Evolutionary conservation across 2,888 invertebrate species (phyloP).

Genomic region (Altica lythri): DNA sequence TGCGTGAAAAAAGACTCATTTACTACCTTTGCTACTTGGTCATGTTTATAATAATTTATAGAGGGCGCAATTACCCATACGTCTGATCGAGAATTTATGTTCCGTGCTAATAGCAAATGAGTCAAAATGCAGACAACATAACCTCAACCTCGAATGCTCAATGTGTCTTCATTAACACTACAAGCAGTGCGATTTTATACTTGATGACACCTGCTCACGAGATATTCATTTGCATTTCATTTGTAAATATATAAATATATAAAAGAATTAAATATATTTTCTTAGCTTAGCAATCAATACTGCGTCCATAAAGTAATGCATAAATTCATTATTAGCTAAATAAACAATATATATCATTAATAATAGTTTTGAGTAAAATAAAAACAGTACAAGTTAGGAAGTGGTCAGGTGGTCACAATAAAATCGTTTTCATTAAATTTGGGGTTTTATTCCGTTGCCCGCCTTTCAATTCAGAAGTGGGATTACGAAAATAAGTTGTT

Average conservation of each 20-base stretch:
- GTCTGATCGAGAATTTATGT: too few species aligned
- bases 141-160: conserved; percentile 38
- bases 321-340: too few species aligned
- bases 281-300: neutral
- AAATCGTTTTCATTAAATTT: neutral
- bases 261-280: neutral
- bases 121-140: conserved; percentile 33
- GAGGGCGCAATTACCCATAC: too few species aligned
- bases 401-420: neutral
- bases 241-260: conserved; percentile 14
- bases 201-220: conserved; percentile 39
- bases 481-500: too few species aligned
- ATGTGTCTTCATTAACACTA: conserved; percentile 43
- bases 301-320: neutral
- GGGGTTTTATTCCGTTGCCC: neutral
- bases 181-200: conserved; percentile 38
- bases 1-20: too few species aligned
- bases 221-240: conserved; percentile 34
- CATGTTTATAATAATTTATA: too few species aligned
- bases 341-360: neutral
- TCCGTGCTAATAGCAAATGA: conserved; percentile 12
- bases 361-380: neutral
- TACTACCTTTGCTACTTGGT: too few species aligned
- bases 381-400: neutral
- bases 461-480: too few species aligned